Base-by-base conservation (phyloP, 2,113 vertebrate species). In the Sander vitreus region DNA sequence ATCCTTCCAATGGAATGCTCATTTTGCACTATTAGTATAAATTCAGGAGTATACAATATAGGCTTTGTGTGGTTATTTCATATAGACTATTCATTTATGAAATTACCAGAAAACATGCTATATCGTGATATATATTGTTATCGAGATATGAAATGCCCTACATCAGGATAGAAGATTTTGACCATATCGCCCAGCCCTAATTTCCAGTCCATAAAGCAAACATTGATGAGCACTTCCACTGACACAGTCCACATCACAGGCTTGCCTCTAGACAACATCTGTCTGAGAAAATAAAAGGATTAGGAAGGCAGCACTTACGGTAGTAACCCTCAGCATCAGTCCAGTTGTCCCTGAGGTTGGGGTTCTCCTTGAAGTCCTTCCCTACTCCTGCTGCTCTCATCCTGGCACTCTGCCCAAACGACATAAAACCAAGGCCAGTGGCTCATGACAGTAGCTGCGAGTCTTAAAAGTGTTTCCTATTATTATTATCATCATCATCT, bases 311-410 rank as follows among this genome's bases (percentile, higher is more conserved):
- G 43, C 12, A 95, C 98, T 96, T 93, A 99, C 98, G 96, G 77
- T 99, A 99, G 93, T 99, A 99, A 77, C 98, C 98, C 91, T 99
- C 98, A 18, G 98, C 96, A 81, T 99, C 98, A 0, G 98, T 99
- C 98, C 98, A 99, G 93, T 99, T 99, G 93, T 99, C 98, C 95
- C 98, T 96, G 91, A 99, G 97, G 89, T 99, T 99, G 75, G 98
- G 98, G 91, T 99, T 99, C 91, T 99, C 98, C 89, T 99, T 99
- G 93, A 99, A 99, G 94, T 99, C 98, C 92, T 99, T 99, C 76
- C 98, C 98, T 60, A 99, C 96, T 18, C 98, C 98, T 76, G 97
- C 97, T 86, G 97, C 98, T 89, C 98, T 95, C 87, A 99, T 96
- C 89, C 98, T 96, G 89, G 98, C 98, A 85, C 96, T 99, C 98